Evolutionary conservation across 2,113 vertebrate species (phyloP).

Genomic region (Spermophilus dauricus): DNA sequence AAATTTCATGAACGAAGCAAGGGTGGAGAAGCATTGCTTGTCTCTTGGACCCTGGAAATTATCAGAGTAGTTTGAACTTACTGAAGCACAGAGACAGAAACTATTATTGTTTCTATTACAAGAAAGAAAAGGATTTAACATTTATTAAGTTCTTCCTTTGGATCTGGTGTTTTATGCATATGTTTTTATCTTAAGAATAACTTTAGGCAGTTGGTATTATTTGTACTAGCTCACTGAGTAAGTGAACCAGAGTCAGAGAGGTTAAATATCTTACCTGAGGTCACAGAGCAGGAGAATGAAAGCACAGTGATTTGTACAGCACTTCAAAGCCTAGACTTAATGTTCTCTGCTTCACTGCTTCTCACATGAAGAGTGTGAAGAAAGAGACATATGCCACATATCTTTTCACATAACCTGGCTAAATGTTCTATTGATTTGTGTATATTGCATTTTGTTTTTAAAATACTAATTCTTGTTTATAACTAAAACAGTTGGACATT

Average conservation of each 20-base stretch:
- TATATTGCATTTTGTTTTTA: slow-evolving; percentile 3
- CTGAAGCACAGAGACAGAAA: not conserved
- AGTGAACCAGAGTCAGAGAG: not conserved
- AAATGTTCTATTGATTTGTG: slow-evolving; percentile 11
- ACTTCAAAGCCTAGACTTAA: not conserved
- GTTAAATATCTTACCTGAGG: not conserved
- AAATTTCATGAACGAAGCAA: not conserved
- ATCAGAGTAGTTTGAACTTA: not conserved
- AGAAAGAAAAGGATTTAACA: not conserved
- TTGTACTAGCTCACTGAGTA: not conserved
- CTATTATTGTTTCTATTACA: not conserved
- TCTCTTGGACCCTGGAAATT: not conserved
- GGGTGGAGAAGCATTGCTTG: not conserved
- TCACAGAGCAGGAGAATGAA: not conserved
- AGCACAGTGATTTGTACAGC: too few relatives aligned
- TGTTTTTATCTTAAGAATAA: slow-evolving; percentile 17
- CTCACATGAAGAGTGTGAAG: not conserved
- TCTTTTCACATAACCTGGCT: not conserved
- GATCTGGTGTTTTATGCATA: not conserved
- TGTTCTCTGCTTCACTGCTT: not conserved
- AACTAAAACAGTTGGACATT: slow-evolving; percentile 19
- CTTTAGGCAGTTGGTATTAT: not conserved
- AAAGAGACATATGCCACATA: not conserved
- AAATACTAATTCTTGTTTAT: not conserved
- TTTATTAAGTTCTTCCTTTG: not conserved